These are phyloP conservation scores for Rhopilema esculentum DNA, from an alignment of 30 jellyfish, hydroid and myxozoan species.

Conservation along the genomic window DNA sequence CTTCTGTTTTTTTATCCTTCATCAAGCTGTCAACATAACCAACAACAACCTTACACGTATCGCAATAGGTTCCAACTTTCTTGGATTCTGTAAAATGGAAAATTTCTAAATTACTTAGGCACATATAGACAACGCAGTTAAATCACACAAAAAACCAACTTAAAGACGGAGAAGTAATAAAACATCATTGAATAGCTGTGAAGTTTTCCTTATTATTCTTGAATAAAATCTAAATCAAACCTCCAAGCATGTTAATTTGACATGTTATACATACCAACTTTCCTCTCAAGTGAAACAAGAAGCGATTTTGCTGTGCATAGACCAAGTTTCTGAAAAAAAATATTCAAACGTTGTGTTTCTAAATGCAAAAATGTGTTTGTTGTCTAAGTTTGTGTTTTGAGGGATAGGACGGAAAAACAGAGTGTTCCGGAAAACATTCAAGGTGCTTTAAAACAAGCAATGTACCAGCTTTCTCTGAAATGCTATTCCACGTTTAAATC, in stretches of 20 bases:
- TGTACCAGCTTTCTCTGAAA: no score
- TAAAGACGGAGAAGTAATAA: background rate
- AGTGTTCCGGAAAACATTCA: no score
- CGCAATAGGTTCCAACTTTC: constrained; percentile 37
- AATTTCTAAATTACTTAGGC: background rate
- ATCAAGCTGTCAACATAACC: constrained; percentile 52
- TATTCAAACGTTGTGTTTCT: background rate
- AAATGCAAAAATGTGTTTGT: background rate
- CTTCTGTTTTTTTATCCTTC: constrained; percentile 59
- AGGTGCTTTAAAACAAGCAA: no score
- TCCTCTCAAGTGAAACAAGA: background rate
- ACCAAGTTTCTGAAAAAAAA: constrained; percentile 29
- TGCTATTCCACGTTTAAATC: no score
- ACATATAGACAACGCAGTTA: background rate
- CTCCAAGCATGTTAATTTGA: no score
- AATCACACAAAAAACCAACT: background rate
- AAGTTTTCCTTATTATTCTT: no score
- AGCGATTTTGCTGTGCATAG: constrained; percentile 19
- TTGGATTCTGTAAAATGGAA: background rate
- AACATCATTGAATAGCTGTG: no score
- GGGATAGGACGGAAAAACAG: no score
- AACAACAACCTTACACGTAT: constrained; percentile 39
- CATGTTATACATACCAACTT: background rate
- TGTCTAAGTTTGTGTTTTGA: background rate
- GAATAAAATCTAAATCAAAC: no score